Evolutionary conservation across 2,888 invertebrate genomes (phyloP).

Genomic region (Ganaspis brasiliensis): DNA sequence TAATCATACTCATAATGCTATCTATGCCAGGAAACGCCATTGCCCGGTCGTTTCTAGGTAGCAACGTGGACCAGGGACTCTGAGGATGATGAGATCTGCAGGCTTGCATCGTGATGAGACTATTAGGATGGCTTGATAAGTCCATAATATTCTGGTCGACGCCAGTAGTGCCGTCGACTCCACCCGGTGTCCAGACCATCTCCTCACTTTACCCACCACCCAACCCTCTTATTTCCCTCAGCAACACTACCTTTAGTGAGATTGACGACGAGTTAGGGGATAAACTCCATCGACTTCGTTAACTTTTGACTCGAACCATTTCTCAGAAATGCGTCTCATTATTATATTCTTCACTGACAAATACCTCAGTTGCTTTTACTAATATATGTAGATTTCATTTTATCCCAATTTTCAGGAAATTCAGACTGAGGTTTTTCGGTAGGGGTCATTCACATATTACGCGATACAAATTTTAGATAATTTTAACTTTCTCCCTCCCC

Average conservation of each 20-base stretch:
- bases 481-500: too few species aligned
- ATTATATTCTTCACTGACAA: neutral
- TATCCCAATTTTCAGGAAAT: too few species aligned
- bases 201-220: constrained; percentile 55
- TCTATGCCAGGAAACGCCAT: constrained; percentile 71
- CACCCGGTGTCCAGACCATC: constrained; percentile 69
- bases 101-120: constrained; percentile 80
- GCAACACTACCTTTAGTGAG: constrained; percentile 63
- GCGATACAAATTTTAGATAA: too few species aligned
- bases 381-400: too few species aligned
- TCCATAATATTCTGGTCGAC: constrained; percentile 78
- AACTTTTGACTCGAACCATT: constrained; percentile 67
- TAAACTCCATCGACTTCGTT: constrained; percentile 69
- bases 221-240: constrained; percentile 48
- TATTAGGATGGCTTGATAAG: constrained; percentile 80
- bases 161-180: constrained; percentile 70
- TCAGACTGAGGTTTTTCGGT: too few species aligned
- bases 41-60: constrained; percentile 72
- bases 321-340: constrained; percentile 54
- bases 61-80: constrained; percentile 68
- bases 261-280: constrained; percentile 70
- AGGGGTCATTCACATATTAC: too few species aligned
- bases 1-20: constrained; percentile 72
- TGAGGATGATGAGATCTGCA: constrained; percentile 79
- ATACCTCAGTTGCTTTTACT: too few species aligned